Base-by-base conservation (phyloP, 2,888 invertebrate genomes). In the Tetragonula carbonaria region DNA sequence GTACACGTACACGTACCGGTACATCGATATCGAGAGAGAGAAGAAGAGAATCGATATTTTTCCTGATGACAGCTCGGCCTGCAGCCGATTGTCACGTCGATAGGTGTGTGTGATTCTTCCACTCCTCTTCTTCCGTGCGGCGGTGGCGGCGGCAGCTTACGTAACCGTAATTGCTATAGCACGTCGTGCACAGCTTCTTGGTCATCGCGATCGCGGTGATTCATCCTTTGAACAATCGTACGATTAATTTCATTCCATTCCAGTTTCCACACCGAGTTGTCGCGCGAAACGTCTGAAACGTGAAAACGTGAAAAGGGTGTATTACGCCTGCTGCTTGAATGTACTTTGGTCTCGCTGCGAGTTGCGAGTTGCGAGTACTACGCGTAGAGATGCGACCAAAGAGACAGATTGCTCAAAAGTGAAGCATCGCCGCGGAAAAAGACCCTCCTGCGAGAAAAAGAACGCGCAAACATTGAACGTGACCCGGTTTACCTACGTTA, bases 381-480 rank as follows among this genome's bases (percentile, higher is more conserved):
- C 8, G 38, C 38, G 38, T 28, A 28, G 28, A 38, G n/a, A 16
- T n/a, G 57, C 11, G 14, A 57, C 13, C 57, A 13, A 57, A n/a
- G 57, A 57, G n/a, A 14, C 18, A 18, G 16, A 23, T 33, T 28
- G 53, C 65, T 65, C 28, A 28, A 73, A n/a, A 16, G 13, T 45
- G 8, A 45, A 45, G 16, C 65, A 38, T 53, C 53, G 23, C 38
- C 62, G 67, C 57, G 51, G 67, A 33, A 33, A 33, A 33, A 33
- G 67, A 67, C 76, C 33, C 38, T 53, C 38, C 57, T 67, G 67
- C 28, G 71, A 76, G 82, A 90, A 73, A 82, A 87, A 71, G 73
- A 70, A 70, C 79, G 38, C 62, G 80, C 74, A 89, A 90, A 76
- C 89, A 89, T 85, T 90, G 90, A 90, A 90, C 90, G 89, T 90